Percentiles rank a stretch among this genome's conserved stretches.
Conservation (phyloP, 2,113 vertebrate species). For the Ctenomys sociabilis region DNA sequence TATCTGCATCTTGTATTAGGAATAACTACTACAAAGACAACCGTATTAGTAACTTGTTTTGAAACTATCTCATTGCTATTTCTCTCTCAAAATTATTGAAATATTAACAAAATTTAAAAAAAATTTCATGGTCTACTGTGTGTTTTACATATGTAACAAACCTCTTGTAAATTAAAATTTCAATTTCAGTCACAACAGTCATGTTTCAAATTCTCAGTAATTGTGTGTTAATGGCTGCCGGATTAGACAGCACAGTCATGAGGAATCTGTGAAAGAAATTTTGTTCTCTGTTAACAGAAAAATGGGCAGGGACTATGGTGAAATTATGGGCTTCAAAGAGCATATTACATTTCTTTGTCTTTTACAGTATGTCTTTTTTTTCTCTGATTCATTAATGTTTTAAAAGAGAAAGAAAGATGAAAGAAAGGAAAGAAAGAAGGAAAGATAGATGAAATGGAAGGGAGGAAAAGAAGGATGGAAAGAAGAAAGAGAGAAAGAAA, state of each 20-base stretch:
- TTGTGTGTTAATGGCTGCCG: not conserved
- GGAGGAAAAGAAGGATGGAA: not conserved
- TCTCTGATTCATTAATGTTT: not conserved
- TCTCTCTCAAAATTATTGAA: no score
- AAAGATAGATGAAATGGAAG: no score
- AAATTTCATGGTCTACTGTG: not conserved
- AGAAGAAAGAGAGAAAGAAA: not conserved
- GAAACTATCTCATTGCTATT: no score
- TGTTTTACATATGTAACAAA: not conserved
- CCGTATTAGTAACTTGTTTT: no score
- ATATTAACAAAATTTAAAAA: no score
- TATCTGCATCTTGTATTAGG: no score
- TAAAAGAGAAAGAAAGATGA: not conserved
- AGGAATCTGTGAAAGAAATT: constrained; percentile 7
- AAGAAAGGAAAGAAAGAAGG: no score
- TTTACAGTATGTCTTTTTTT: not conserved
- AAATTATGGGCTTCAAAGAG: constrained; percentile 4
- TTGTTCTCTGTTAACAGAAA: not conserved
- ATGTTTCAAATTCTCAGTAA: not conserved
- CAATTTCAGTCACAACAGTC: not conserved
- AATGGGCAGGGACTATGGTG: not conserved
- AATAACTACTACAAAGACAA: no score
- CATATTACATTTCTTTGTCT: not conserved
- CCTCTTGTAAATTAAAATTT: not conserved
- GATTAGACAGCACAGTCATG: not conserved